Evolutionary conservation across 2,888 invertebrate species (phyloP).

Genomic region (Buathra laborator): DNA sequence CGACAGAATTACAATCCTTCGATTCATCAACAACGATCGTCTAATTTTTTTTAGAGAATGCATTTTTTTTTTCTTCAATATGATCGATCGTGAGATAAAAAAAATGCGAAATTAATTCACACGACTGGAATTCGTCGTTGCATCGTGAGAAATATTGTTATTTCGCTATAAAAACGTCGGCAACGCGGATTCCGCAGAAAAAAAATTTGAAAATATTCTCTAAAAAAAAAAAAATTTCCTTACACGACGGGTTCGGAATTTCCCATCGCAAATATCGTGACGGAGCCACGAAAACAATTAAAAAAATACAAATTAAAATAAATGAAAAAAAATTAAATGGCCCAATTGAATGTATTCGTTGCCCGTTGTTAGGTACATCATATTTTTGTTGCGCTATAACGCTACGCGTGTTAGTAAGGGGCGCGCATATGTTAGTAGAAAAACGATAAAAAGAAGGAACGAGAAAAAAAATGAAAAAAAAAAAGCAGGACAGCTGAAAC

Average conservation of each 20-base stretch:
- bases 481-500: slow-evolving; percentile 44
- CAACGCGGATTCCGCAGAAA: not conserved
- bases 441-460: slow-evolving; percentile 25
- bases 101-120: too few relatives aligned
- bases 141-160: not conserved
- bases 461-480: slow-evolving; percentile 53
- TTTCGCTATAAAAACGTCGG: not conserved
- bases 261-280: slow-evolving; percentile 24
- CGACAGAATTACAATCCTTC: not conserved
- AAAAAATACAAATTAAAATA: slow-evolving; percentile 45
- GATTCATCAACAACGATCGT: not conserved
- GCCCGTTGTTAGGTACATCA: slow-evolving; percentile 34
- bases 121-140: too few relatives aligned
- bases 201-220: not conserved
- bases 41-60: too few relatives aligned
- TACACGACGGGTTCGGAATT: not conserved
- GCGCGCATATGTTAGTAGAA: slow-evolving; percentile 52
- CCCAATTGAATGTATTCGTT: slow-evolving; percentile 45
- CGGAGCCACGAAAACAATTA: slow-evolving; percentile 31
- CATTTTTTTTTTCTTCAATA: too few relatives aligned
- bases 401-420: slow-evolving; percentile 52
- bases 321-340: slow-evolving; percentile 16
- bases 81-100: too few relatives aligned
- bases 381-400: slow-evolving; percentile 5
- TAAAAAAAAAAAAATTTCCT: too few relatives aligned